Evolutionary conservation across 2,797 vertebrate species (phyloP).

Genomic region (Threskiornis aethiopicus): DNA sequence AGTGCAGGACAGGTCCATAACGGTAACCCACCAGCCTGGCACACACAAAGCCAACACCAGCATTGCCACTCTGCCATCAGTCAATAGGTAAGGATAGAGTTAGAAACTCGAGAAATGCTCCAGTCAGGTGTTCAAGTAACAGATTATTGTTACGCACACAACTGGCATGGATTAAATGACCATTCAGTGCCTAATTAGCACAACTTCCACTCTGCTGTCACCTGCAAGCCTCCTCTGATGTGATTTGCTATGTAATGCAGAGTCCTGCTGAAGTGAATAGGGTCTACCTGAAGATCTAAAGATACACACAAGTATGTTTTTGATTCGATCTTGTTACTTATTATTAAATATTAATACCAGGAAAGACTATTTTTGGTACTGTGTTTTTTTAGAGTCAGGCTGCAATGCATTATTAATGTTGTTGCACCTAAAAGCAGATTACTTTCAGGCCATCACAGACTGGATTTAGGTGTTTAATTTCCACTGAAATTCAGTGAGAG

Average conservation of each 20-base stretch:
- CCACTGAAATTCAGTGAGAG: neutral
- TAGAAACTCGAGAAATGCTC: neutral
- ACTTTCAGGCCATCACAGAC: neutral
- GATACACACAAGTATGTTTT: neutral
- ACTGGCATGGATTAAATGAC: neutral
- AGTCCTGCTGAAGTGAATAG: neutral
- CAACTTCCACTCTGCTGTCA: neutral
- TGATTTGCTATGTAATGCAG: neutral
- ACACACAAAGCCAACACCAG: neutral
- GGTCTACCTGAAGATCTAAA: neutral
- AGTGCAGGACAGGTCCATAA: neutral
- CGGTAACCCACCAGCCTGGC: neutral
- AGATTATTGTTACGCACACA: neutral
- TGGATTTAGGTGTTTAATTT: neutral
- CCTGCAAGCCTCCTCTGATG: neutral
- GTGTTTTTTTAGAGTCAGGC: neutral
- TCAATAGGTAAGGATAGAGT: rapidly evolving
- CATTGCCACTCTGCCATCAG: neutral
- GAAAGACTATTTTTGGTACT: neutral
- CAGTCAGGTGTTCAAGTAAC: neutral
- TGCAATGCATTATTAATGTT: neutral
- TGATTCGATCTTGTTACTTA: neutral
- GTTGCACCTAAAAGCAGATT: neutral
- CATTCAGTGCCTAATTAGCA: neutral
- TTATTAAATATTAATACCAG: neutral